Conservation (phyloP, 1,140 invertebrate genomes). For the Eumeta japonica region DNA sequence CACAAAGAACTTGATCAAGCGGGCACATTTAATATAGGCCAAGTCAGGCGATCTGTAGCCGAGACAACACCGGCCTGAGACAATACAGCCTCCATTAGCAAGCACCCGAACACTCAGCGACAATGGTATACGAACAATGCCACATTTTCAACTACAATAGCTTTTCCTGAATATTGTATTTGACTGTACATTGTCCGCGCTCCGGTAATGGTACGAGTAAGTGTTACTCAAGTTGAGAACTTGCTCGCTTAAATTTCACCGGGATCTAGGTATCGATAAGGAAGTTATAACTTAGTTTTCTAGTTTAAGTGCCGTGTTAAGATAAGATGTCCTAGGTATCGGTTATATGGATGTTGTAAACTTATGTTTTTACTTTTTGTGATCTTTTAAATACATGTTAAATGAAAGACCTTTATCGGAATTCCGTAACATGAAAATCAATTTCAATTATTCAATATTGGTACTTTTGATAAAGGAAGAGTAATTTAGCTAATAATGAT, state of each 20-base stretch:
- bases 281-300: too few species aligned
- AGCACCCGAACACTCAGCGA: constrained; percentile 31
- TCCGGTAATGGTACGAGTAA: constrained; percentile 30
- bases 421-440: too few species aligned
- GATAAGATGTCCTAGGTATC: too few species aligned
- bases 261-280: constrained; percentile 29
- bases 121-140: constrained; percentile 44
- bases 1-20: background rate
- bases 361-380: too few species aligned
- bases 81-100: constrained; percentile 48
- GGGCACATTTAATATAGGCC: background rate
- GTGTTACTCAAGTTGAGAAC: constrained; percentile 31
- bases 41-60: constrained; percentile 11
- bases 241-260: constrained; percentile 21
- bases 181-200: constrained; percentile 35
- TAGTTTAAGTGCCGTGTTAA: too few species aligned
- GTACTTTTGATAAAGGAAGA: too few species aligned
- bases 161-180: constrained; percentile 51
- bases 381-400: too few species aligned
- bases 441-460: too few species aligned
- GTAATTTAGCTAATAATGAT: too few species aligned
- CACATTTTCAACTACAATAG: constrained; percentile 46
- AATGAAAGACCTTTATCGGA: too few species aligned
- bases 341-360: too few species aligned
- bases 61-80: constrained; percentile 20